Conservation (phyloP, 2,888 invertebrate species). For the Strigamia transsilvanica region DNA sequence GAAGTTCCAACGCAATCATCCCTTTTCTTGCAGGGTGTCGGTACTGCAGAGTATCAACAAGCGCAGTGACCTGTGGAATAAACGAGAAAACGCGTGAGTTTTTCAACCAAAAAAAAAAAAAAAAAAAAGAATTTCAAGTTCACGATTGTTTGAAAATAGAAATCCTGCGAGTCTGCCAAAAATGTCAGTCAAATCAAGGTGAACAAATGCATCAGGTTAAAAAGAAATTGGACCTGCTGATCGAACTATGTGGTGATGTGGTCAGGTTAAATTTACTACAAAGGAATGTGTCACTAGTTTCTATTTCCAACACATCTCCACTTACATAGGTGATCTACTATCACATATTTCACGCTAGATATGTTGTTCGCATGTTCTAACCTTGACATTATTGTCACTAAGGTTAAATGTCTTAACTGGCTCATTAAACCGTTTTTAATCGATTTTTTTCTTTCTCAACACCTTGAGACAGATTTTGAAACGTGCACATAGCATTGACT, state of each 20-base stretch:
- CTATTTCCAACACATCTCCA: neutral
- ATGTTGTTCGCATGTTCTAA: too few species aligned
- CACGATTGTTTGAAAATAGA: neutral
- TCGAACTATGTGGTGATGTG: neutral
- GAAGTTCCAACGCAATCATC: constrained; percentile 41
- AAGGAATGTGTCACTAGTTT: constrained; percentile 19
- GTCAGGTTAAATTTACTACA: constrained; percentile 23
- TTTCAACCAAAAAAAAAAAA: neutral
- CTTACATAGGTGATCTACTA: neutral
- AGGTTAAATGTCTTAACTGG: neutral
- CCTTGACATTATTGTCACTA: neutral
- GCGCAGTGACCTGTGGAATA: constrained; percentile 9
- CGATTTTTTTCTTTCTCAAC: neutral
- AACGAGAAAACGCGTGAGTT: neutral
- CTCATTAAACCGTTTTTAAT: neutral
- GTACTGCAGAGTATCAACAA: constrained; percentile 11
- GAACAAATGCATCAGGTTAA: neutral
- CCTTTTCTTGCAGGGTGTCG: constrained; percentile 33
- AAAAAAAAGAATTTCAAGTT: neutral
- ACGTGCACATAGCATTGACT: too few species aligned
- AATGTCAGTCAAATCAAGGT: constrained; percentile 29
- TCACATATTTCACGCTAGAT: neutral
- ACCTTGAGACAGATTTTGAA: too few species aligned
- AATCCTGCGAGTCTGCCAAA: neutral
- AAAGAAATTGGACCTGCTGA: neutral